These are phyloP conservation scores for Drosophila aldrichi DNA, from an alignment of 2,888 invertebrate genomes.

Conservation along the genomic window DNA sequence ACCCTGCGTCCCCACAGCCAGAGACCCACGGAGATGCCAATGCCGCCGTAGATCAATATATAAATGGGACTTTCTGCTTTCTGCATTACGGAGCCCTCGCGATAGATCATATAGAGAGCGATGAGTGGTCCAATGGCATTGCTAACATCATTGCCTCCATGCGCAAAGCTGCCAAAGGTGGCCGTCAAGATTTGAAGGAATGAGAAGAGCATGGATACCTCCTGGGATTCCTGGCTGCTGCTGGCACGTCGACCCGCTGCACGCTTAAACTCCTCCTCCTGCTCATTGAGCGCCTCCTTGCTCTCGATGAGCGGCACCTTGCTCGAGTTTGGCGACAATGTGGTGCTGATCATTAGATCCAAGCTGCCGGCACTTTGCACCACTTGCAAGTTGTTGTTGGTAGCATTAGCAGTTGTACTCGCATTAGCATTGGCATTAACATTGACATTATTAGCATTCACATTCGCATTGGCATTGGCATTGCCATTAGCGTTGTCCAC, in stretches of 20 bases:
- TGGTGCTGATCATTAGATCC: slow-evolving; percentile 85
- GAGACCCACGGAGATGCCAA: slow-evolving; percentile 97
- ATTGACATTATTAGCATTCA: neutral
- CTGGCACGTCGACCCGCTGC: slow-evolving; percentile 55
- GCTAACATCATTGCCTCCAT: slow-evolving; percentile 99
- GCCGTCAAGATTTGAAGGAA: slow-evolving; percentile 98
- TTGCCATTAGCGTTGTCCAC: slow-evolving; percentile 3
- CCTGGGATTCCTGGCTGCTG: slow-evolving; percentile 81
- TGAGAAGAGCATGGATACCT: slow-evolving; percentile 89
- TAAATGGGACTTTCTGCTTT: slow-evolving; percentile 95
- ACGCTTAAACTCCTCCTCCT: slow-evolving; percentile 67
- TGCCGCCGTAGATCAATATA: slow-evolving; percentile 96
- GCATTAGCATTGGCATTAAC: neutral
- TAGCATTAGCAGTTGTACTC: slow-evolving; percentile 21
- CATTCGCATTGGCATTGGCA: slow-evolving; percentile 2
- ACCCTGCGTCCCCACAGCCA: slow-evolving; percentile 99
- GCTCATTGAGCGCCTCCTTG: slow-evolving; percentile 82
- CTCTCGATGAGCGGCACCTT: slow-evolving; percentile 88
- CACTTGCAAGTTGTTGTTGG: slow-evolving; percentile 78
- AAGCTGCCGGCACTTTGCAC: slow-evolving; percentile 85
- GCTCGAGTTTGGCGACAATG: slow-evolving; percentile 89
- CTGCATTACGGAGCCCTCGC: slow-evolving; percentile 93
- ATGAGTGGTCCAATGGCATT: slow-evolving; percentile 99
- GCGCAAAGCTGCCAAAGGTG: slow-evolving; percentile 99
- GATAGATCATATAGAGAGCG: slow-evolving; percentile 96